phyloP scores from a whole-genome alignment of 2,888 invertebrate species.

The Caenorhabditis sulstoni region DNA sequence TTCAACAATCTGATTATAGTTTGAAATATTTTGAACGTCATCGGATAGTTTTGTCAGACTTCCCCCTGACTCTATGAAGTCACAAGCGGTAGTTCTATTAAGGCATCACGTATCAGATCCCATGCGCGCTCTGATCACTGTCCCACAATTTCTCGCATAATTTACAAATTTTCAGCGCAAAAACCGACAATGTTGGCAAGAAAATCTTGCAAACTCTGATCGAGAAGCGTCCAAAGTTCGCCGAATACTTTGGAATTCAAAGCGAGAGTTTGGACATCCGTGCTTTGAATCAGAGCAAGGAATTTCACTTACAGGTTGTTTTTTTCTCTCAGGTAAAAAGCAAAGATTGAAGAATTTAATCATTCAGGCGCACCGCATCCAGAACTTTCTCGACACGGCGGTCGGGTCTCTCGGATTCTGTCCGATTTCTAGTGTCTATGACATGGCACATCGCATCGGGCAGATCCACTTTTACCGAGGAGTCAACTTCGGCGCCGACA shows the following conservation, averaged over 20 bases:
- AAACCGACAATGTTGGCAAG: slow-evolving; percentile 74
- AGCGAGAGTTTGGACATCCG: slow-evolving; percentile 70
- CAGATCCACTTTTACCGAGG: slow-evolving; percentile 78
- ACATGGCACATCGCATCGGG: slow-evolving; percentile 76
- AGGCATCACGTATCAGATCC: slow-evolving; percentile 33
- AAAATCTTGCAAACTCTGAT: slow-evolving; percentile 75
- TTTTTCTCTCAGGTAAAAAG: no score
- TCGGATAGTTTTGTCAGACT: not conserved
- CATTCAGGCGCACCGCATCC: slow-evolving; percentile 74
- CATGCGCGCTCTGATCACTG: slow-evolving; percentile 12
- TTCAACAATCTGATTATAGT: not conserved
- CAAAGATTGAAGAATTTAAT: not conserved
- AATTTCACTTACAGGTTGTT: slow-evolving; percentile 73
- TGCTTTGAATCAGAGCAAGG: slow-evolving; percentile 71
- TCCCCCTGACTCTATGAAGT: slow-evolving; percentile 15
- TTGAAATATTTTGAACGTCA: not conserved
- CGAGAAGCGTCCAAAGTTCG: slow-evolving; percentile 75
- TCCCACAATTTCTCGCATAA: slow-evolving; percentile 28
- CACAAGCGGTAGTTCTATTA: slow-evolving; percentile 49
- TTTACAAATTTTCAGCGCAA: slow-evolving; percentile 68
- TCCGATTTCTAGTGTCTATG: slow-evolving; percentile 73
- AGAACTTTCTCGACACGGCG: slow-evolving; percentile 75
- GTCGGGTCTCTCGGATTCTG: slow-evolving; percentile 76
- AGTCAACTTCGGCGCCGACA: slow-evolving; percentile 76
- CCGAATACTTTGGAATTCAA: slow-evolving; percentile 76